Evolutionary conservation across 2,888 invertebrate genomes (phyloP), one percentile per base, ranked within the genome.

Genomic region (Plebejus argus): DNA sequence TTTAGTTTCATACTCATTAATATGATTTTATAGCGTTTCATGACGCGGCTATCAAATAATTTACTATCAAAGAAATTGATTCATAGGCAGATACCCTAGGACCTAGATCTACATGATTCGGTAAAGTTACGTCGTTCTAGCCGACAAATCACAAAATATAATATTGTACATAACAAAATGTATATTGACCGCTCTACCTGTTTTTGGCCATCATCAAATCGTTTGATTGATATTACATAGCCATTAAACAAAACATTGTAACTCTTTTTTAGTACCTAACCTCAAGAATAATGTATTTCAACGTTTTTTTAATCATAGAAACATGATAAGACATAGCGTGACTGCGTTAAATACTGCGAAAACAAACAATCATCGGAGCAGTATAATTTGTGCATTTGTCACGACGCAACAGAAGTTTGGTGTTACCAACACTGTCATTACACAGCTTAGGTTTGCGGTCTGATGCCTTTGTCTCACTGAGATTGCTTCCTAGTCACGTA

Each of bases 401-500:
- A 61, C 58, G 72, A 72, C 39, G 39, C 58, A 72, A 72, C 58
- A 77, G 72, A 45, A 72, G 39, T 56, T 71, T 71, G 56, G 39
- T 56, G 71, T 72, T 58, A 56, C 70, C 23, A 28, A 77, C 58
- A 23, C 45, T 77, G 56, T 70, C 28, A 77, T 77, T 72, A 77
- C 28, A 53, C 53, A 74, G 53, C 53, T 49, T 18, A 74, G 39
- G 58, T 58, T 74, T 61, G 77, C 72, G 77, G 77, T 77, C 53
- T 76, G 56, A 56, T 77, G 45, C 71, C 71, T 71, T 58, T 58
- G 71, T 74, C 39, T 72, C 18, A 12, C n/a, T 33, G 15, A 49
- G 77, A 74, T 77, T 72, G 28, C 77, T 77, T 77, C 77, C 77
- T 77, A 58, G 77, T 77, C 77, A 74, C 77, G 77, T 77, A 77